A percentile compares a stretch with the other conserved stretches of the same genome.
phyloP scores from a whole-genome alignment of 2,113 vertebrate genomes.

The Siniperca knerii region DNA sequence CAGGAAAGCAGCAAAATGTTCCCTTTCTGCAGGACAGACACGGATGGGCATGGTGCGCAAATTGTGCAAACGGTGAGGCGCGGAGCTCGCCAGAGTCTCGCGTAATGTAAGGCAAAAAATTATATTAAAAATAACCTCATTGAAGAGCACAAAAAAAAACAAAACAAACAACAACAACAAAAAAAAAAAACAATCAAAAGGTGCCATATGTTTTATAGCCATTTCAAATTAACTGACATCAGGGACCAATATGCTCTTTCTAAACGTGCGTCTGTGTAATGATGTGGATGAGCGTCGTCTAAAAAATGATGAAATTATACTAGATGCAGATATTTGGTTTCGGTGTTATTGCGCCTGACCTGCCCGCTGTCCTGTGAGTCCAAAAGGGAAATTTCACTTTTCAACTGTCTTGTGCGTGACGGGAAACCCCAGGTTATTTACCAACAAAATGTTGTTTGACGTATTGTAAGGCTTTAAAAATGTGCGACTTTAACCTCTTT shows the following conservation, averaged over 20 bases:
- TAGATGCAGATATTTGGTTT: background rate
- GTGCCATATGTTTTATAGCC: conserved; percentile 55
- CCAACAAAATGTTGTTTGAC: conserved; percentile 65
- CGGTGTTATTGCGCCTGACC: conserved; percentile 6
- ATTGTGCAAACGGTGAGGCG: background rate
- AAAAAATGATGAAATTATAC: background rate
- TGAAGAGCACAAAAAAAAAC: conserved; percentile 5
- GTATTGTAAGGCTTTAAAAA: conserved; percentile 74
- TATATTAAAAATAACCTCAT: background rate
- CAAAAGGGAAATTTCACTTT: conserved; percentile 42
- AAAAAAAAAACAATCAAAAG: background rate
- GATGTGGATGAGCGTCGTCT: conserved; percentile 14
- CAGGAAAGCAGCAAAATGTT: conserved; percentile 17
- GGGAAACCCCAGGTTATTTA: conserved; percentile 49
- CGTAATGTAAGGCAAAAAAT: background rate
- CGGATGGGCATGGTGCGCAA: background rate
- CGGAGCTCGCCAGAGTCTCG: background rate
- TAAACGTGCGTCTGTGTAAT: conserved; percentile 8
- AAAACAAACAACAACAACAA: background rate
- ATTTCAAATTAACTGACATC: conserved; percentile 30
- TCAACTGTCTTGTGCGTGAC: conserved; percentile 58
- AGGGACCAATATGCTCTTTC: conserved; percentile 40
- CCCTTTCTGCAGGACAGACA: conserved; percentile 17
- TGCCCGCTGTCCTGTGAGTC: conserved; percentile 40
- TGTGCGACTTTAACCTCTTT: conserved; percentile 68